A percentile compares a stretch with the other conserved stretches of the same genome.
Evolutionary conservation across 2,797 vertebrate genomes (phyloP).

Genomic region (Alca torda): DNA sequence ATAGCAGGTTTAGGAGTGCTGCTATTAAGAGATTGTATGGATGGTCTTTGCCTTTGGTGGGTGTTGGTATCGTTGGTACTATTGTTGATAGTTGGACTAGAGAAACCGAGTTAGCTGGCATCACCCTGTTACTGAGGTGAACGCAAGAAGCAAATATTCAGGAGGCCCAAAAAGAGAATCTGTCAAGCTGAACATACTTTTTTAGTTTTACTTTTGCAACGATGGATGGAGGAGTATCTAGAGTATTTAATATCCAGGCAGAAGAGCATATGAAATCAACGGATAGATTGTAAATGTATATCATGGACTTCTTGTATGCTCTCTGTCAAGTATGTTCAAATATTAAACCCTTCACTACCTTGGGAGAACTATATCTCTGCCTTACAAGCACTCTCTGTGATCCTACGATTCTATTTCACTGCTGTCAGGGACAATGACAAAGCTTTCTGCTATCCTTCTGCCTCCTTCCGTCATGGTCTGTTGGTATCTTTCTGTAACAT

Average conservation of each 20-base stretch:
- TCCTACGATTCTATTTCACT: neutral
- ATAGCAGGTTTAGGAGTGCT: neutral
- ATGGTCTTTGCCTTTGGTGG: neutral
- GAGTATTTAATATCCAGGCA: neutral
- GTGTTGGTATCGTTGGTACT: neutral
- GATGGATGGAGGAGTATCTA: neutral
- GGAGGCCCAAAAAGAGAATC: neutral
- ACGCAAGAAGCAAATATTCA: neutral
- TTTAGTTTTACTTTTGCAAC: neutral
- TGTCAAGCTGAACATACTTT: neutral
- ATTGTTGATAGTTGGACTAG: neutral
- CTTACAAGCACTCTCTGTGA: neutral
- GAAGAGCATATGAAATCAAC: neutral
- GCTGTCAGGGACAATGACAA: neutral
- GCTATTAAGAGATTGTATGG: neutral
- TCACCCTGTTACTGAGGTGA: neutral
- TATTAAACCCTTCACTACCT: neutral
- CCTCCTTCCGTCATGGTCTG: neutral
- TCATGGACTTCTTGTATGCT: neutral
- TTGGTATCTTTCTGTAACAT: neutral
- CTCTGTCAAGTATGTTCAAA: constrained; percentile 24
- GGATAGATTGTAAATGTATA: neutral
- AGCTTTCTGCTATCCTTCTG: neutral
- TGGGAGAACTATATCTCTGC: neutral
- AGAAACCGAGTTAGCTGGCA: neutral